A percentile compares a stretch with the other conserved stretches of the same genome.
These are phyloP conservation scores for Platichthys flesus DNA, from an alignment of 2,113 vertebrate genomes.

Conservation along the genomic window DNA sequence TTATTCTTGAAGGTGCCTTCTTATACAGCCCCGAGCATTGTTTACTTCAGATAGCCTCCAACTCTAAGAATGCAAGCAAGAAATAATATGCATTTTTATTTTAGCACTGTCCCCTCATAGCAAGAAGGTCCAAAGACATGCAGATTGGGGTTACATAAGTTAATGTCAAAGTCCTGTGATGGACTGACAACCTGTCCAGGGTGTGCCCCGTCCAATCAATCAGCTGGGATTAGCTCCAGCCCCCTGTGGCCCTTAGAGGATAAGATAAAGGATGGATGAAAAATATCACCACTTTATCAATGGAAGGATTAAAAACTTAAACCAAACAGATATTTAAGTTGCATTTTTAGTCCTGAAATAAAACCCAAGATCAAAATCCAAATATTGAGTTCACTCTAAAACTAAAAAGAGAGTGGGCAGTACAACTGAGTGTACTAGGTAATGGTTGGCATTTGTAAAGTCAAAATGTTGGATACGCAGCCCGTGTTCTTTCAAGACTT, in stretches of 20 bases:
- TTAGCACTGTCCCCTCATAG: not conserved
- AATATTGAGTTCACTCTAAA: not conserved
- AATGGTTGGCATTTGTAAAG: not conserved
- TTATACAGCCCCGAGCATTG: not conserved
- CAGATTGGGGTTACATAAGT: not conserved
- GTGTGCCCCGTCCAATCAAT: not conserved
- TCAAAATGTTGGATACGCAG: too few relatives aligned
- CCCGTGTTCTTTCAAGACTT: too few relatives aligned
- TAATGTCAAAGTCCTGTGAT: not conserved
- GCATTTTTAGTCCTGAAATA: not conserved
- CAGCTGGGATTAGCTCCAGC: not conserved
- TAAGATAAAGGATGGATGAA: not conserved
- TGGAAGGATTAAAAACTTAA: too few relatives aligned
- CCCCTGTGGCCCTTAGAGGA: not conserved
- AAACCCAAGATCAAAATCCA: not conserved
- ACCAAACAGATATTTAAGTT: not conserved
- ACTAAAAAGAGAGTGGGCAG: too few relatives aligned
- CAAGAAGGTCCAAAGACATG: not conserved
- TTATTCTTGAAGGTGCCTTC: constrained; percentile 5
- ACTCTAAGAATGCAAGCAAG: not conserved
- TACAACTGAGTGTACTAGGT: not conserved
- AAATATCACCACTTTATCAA: not conserved
- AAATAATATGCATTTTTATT: not conserved
- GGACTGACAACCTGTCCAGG: not conserved
- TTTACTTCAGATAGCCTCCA: not conserved